Conservation (phyloP, 2,113 vertebrate genomes). For the Holacanthus passer region DNA sequence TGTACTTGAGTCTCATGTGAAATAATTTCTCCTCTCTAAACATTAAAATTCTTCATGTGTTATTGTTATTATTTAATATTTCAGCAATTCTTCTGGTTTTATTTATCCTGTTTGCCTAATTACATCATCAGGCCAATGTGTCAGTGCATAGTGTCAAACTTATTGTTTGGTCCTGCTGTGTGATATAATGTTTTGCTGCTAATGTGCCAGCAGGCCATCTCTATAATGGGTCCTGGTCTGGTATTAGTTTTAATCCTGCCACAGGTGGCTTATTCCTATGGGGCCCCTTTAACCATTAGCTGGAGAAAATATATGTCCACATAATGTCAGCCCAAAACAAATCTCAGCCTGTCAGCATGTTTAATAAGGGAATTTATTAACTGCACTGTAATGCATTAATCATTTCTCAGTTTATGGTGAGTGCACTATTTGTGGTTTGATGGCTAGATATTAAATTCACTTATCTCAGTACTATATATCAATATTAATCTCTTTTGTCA, state of each 20-base stretch:
- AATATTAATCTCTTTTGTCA: not conserved
- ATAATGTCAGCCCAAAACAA: not conserved
- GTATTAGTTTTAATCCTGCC: slow-evolving; percentile 21
- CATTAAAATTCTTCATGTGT: no score
- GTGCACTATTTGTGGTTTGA: not conserved
- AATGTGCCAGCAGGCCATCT: not conserved
- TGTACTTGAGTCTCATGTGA: not conserved
- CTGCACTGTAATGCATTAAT: not conserved
- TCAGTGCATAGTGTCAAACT: slow-evolving; percentile 4
- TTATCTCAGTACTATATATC: not conserved
- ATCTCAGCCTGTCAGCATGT: slow-evolving; percentile 8
- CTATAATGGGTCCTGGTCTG: not conserved
- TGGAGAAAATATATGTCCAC: not conserved
- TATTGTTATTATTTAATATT: not conserved
- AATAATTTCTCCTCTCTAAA: not conserved
- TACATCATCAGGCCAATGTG: not conserved
- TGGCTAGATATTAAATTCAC: not conserved
- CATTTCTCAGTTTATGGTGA: not conserved
- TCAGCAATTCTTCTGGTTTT: not conserved
- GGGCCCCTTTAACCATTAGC: not conserved
- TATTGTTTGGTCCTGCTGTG: slow-evolving; percentile 1
- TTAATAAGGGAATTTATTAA: not conserved
- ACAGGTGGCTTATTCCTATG: not conserved
- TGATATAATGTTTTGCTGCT: not conserved
- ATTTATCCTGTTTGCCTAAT: not conserved